phyloP scores from a whole-genome alignment of 2,113 vertebrate genomes.

The Hippocampus zosterae region DNA sequence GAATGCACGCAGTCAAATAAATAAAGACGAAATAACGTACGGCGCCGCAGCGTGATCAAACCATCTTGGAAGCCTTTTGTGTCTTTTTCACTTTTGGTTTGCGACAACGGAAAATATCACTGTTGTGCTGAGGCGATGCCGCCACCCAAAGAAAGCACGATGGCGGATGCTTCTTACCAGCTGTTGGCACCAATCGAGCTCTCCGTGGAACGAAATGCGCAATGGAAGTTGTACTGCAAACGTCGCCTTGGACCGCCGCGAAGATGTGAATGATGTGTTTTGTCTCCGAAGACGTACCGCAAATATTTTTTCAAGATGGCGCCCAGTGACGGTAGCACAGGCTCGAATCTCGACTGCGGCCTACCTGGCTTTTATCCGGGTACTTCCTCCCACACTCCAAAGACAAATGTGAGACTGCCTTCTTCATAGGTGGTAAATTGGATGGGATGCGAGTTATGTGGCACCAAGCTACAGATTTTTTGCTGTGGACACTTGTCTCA shows the following conservation, averaged over 20 bases:
- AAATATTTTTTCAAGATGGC: background rate
- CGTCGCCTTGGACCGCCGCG: background rate
- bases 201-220: background rate
- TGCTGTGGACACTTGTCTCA: too few species aligned
- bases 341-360: background rate
- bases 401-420: background rate
- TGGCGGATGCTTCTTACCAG: conserved; percentile 25
- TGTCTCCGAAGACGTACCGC: background rate
- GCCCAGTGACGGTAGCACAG: background rate
- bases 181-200: background rate
- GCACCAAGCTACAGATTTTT: too few species aligned
- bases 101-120: conserved; percentile 62
- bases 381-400: background rate
- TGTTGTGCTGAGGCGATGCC: conserved; percentile 68
- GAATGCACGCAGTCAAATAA: conserved; percentile 47
- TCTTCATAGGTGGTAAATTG: too few species aligned
- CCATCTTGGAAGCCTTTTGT: conserved; percentile 55
- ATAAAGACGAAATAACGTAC: conserved; percentile 30
- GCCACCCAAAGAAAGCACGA: conserved; percentile 33
- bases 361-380: background rate
- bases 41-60: conserved; percentile 58
- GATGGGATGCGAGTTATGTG: too few species aligned
- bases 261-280: background rate
- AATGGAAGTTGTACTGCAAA: background rate
- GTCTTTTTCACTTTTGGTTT: conserved; percentile 57